These are phyloP conservation scores for Parapristionchus giblindavisi DNA, from an alignment of 2,888 invertebrate species.

Conservation along the genomic window DNA sequence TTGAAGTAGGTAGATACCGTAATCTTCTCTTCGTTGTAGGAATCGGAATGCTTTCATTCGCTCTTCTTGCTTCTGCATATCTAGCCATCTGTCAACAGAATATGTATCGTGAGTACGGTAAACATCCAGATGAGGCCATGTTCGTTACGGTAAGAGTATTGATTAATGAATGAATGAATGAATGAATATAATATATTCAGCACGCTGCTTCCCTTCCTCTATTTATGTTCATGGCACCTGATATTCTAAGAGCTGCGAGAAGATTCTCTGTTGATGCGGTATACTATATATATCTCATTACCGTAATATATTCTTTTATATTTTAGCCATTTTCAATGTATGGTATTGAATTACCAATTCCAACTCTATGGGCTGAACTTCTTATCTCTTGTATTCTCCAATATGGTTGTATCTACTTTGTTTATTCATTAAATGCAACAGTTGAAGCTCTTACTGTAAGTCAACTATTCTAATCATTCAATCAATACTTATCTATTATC, in stretches of 20 bases:
- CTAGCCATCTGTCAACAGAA: slow-evolving; percentile 73
- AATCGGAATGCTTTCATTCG: slow-evolving; percentile 80
- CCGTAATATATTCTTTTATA: neutral
- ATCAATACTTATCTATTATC: too few species aligned
- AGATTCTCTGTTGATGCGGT: slow-evolving; percentile 77
- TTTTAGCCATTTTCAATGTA: slow-evolving; percentile 11
- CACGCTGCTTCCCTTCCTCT: slow-evolving; percentile 89
- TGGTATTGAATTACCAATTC: slow-evolving; percentile 46
- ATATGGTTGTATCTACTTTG: slow-evolving; percentile 85
- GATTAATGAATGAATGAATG: slow-evolving; percentile 4
- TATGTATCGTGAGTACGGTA: slow-evolving; percentile 78
- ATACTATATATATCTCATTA: slow-evolving; percentile 44
- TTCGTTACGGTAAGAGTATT: slow-evolving; percentile 72
- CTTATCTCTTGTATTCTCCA: slow-evolving; percentile 58
- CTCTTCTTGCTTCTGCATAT: slow-evolving; percentile 88
- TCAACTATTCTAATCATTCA: neutral
- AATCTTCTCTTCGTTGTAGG: slow-evolving; percentile 38
- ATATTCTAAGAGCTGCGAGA: slow-evolving; percentile 82
- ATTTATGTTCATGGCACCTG: slow-evolving; percentile 82
- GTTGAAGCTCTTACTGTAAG: slow-evolving; percentile 63
- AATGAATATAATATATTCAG: too few species aligned
- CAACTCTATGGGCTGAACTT: slow-evolving; percentile 64
- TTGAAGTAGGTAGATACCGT: slow-evolving; percentile 7
- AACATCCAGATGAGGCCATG: slow-evolving; percentile 81
- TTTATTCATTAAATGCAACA: slow-evolving; percentile 91